Evolutionary conservation across 2,888 invertebrate genomes (phyloP).

Genomic region (Meganola albula): DNA sequence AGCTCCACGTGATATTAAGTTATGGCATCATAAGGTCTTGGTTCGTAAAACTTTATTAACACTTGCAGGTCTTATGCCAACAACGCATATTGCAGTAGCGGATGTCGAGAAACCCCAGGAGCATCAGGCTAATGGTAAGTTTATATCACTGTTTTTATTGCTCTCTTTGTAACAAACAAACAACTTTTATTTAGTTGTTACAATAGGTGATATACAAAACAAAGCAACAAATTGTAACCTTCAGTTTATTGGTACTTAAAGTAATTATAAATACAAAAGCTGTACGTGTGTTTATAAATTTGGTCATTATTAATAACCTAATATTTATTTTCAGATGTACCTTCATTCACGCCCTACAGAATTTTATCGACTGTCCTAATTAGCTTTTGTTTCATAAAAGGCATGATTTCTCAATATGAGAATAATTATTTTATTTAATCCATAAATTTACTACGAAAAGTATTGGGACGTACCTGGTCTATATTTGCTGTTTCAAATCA

Average conservation of each 20-base stretch:
- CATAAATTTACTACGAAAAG: no score
- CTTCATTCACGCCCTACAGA: constrained; percentile 16
- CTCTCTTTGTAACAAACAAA: no score
- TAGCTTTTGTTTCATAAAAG: constrained; percentile 15
- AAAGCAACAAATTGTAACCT: no score
- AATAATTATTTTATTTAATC: no score
- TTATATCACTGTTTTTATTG: no score
- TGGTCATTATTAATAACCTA: constrained; percentile 11
- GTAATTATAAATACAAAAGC: no score
- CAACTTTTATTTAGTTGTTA: no score
- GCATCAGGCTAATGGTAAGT: constrained; percentile 51
- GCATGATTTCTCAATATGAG: no score
- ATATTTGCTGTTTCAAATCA: no score
- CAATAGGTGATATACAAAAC: no score
- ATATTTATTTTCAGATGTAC: constrained; percentile 31
- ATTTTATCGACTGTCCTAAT: constrained; percentile 17
- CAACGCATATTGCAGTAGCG: constrained; percentile 48
- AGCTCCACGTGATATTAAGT: constrained; percentile 4
- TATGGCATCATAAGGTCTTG: constrained; percentile 3
- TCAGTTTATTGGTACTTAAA: no score
- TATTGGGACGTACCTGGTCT: no score
- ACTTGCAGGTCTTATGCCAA: constrained; percentile 61
- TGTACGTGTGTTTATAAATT: constrained; percentile 12
- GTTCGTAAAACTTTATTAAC: constrained; percentile 10
- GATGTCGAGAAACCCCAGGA: constrained; percentile 61